These are phyloP conservation scores for Oligia strigilis DNA, from an alignment of 2,888 invertebrate genomes.

Conservation along the genomic window DNA sequence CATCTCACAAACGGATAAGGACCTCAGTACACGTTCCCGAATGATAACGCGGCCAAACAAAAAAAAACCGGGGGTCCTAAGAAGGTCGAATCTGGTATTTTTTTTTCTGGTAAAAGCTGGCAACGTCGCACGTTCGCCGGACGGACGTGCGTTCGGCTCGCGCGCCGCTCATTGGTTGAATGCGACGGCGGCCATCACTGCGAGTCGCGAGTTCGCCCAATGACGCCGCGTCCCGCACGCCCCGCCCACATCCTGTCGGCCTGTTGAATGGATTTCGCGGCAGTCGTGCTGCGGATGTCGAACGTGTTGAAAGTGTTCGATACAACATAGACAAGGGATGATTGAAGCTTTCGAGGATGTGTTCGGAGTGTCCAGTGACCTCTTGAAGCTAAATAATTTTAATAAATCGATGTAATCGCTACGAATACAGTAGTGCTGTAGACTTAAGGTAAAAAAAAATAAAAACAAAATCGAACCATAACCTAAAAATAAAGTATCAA, in stretches of 20 bases:
- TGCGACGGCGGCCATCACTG: constrained; percentile 89
- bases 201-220: constrained; percentile 83
- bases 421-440: constrained; percentile 50
- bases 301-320: constrained; percentile 71
- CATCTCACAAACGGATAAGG: constrained; percentile 88
- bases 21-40: constrained; percentile 86
- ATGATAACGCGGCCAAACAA: constrained; percentile 90
- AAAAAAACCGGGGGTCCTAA: constrained; percentile 90
- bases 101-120: constrained; percentile 88
- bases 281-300: constrained; percentile 82
- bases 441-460: constrained; percentile 21
- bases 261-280: constrained; percentile 87
- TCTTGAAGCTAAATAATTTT: constrained; percentile 55
- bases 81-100: constrained; percentile 90
- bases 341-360: constrained; percentile 64
- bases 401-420: constrained; percentile 25
- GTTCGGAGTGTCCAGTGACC: constrained; percentile 67
- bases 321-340: constrained; percentile 62
- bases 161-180: constrained; percentile 89
- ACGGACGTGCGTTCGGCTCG: constrained; percentile 89
- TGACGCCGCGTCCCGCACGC: constrained; percentile 88
- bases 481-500: constrained; percentile 28
- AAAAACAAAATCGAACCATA: background rate
- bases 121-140: constrained; percentile 87
- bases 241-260: constrained; percentile 88